Conservation (phyloP, 1,140 invertebrate genomes). For the Drosophila elegans region DNA sequence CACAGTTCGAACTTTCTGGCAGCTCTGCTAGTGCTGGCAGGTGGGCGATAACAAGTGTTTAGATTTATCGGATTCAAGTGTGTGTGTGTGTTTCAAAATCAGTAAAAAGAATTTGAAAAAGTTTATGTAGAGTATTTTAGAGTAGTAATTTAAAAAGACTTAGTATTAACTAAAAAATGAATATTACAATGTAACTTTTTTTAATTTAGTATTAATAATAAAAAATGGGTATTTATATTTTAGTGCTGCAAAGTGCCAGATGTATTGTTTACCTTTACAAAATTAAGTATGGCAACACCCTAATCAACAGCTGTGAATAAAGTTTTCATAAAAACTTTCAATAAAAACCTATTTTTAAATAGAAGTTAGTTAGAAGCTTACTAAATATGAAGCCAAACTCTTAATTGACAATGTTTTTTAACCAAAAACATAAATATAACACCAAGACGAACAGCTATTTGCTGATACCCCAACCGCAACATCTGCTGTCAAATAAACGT, state of each 20-base stretch:
- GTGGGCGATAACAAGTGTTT: background rate
- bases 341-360: background rate
- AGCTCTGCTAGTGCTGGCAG: constrained; percentile 7
- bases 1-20: constrained; percentile 2
- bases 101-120: too few species aligned
- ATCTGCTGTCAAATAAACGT: constrained; percentile 64
- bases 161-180: too few species aligned
- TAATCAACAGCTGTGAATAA: constrained; percentile 7
- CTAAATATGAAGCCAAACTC: background rate
- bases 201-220: too few species aligned
- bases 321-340: background rate
- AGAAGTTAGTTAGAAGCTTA: too few species aligned
- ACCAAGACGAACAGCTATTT: constrained; percentile 23
- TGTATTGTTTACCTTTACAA: background rate
- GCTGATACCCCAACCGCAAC: constrained; percentile 1
- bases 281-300: background rate
- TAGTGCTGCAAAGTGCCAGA: background rate
- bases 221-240: too few species aligned
- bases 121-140: too few species aligned
- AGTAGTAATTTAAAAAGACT: too few species aligned
- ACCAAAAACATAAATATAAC: background rate
- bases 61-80: background rate
- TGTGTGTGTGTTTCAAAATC: background rate
- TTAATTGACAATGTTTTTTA: background rate
- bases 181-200: too few species aligned